Percentiles rank a stretch among this genome's conserved stretches.
Conservation (phyloP, 2,888 invertebrate species). For the Carpatolechia fugitivella region DNA sequence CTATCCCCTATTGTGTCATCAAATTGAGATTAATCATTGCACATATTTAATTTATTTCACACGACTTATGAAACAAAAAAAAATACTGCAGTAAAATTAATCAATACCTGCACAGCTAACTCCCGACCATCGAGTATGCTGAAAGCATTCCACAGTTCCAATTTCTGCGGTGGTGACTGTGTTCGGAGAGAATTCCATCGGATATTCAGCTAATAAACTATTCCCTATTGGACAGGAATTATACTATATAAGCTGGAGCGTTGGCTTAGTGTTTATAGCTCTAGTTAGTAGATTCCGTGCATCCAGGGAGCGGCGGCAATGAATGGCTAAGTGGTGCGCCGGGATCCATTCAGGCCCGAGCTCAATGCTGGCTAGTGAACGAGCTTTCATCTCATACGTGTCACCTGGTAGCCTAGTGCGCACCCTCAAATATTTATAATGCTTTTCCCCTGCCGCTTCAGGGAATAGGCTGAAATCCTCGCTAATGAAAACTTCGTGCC, state of each 20-base stretch:
- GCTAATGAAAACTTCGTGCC: constrained; percentile 4
- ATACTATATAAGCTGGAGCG: constrained; percentile 25
- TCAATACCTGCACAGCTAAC: background rate
- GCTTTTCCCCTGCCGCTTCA: background rate
- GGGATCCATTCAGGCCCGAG: constrained; percentile 52
- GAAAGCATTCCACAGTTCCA: constrained; percentile 4
- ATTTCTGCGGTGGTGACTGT: constrained; percentile 4
- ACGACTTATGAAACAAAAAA: background rate
- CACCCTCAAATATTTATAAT: constrained; percentile 15
- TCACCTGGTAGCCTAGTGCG: constrained; percentile 67
- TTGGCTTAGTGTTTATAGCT: constrained; percentile 37
- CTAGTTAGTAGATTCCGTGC: background rate
- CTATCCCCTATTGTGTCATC: no score
- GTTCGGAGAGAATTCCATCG: constrained; percentile 9
- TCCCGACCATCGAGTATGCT: background rate
- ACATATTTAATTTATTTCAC: no score
- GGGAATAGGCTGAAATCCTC: background rate
- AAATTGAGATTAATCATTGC: no score
- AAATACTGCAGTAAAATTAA: background rate
- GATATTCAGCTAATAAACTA: constrained; percentile 16
- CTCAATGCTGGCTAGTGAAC: constrained; percentile 63
- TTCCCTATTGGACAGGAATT: constrained; percentile 9
- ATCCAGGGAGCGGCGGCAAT: constrained; percentile 48
- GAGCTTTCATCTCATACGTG: constrained; percentile 53
- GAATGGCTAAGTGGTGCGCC: constrained; percentile 63